Percentiles rank a stretch among this genome's conserved stretches.
phyloP scores from a whole-genome alignment of 2,888 invertebrate genomes.

The Isoperla grammatica region DNA sequence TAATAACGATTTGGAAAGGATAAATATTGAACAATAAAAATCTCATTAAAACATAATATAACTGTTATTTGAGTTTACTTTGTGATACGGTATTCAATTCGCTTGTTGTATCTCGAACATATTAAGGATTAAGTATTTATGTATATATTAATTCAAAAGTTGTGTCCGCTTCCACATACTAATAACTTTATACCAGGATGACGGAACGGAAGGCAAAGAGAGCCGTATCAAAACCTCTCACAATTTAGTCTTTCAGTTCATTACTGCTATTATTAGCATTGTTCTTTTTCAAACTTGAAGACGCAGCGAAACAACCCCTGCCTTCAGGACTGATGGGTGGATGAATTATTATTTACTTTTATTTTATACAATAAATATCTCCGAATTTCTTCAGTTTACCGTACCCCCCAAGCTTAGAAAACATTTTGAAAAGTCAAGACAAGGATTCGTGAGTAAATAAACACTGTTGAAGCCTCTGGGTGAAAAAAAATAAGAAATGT shows the following conservation, averaged over 20 bases:
- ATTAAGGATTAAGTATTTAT: too few species aligned
- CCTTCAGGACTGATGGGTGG: background rate
- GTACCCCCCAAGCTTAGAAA: background rate
- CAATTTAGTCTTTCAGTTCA: background rate
- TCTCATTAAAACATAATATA: too few species aligned
- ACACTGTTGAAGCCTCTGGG: background rate
- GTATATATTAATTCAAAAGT: too few species aligned
- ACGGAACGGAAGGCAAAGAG: too few species aligned
- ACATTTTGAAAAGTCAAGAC: background rate
- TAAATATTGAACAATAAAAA: too few species aligned
- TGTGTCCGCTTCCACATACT: too few species aligned
- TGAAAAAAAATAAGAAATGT: background rate
- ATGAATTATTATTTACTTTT: constrained; percentile 4
- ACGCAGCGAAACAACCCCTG: constrained; percentile 4
- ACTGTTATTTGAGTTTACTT: too few species aligned
- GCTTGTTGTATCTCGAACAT: too few species aligned
- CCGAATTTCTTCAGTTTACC: constrained; percentile 1
- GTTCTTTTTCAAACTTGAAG: background rate
- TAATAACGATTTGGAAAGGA: too few species aligned
- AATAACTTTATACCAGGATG: too few species aligned
- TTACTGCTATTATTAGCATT: constrained; percentile 1
- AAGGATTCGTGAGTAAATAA: constrained; percentile 7
- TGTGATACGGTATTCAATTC: too few species aligned
- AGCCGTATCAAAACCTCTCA: too few species aligned
- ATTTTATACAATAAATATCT: constrained; percentile 4